These are phyloP conservation scores for Cassiopea xamachana DNA, from an alignment of 30 jellyfish, hydroid and myxozoan genomes.

Conservation along the genomic window DNA sequence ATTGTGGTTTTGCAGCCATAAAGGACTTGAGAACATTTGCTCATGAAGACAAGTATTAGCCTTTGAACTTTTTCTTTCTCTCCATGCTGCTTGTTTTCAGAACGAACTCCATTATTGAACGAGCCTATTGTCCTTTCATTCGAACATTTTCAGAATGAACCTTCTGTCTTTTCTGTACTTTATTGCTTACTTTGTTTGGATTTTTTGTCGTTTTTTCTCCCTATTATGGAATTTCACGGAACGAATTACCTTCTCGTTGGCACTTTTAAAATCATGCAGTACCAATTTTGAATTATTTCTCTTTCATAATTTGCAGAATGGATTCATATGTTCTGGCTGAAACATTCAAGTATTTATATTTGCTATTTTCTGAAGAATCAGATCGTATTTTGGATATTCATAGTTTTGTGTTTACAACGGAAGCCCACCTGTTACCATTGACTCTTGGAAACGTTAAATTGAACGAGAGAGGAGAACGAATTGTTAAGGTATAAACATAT, in stretches of 20 bases:
- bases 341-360: constrained; percentile 87
- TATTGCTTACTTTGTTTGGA: no score
- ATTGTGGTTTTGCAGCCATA: constrained; percentile 98
- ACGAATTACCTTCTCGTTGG: no score
- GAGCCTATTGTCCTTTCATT: no score
- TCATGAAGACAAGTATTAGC: constrained; percentile 88
- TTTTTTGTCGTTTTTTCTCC: no score
- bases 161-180: no score
- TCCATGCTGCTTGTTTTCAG: background rate
- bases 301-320: constrained; percentile 62
- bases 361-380: constrained; percentile 85
- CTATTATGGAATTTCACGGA: no score
- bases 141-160: no score
- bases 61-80: background rate
- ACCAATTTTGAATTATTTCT: no score
- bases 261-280: no score
- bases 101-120: no score
- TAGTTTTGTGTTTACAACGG: constrained; percentile 92
- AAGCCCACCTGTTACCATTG: constrained; percentile 95
- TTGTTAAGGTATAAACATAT: constrained; percentile 7
- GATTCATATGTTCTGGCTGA: constrained; percentile 97
- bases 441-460: constrained; percentile 68
- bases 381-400: constrained; percentile 86
- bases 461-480: background rate
- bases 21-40: constrained; percentile 81